Conservation (phyloP, 1,140 invertebrate species). For the Leptinotarsa texana region DNA sequence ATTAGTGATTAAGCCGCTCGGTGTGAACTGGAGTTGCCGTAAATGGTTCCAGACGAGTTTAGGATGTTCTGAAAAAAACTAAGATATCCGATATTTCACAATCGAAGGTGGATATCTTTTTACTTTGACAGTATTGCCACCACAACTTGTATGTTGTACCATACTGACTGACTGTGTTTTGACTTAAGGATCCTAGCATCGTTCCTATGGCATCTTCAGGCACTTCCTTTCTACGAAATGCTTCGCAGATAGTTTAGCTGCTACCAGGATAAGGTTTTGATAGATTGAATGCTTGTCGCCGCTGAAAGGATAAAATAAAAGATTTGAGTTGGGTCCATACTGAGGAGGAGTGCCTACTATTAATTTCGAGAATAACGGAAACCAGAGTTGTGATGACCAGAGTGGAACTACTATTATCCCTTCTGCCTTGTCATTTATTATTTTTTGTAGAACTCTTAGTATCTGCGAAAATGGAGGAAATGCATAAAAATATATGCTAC, state of each 20-base stretch:
- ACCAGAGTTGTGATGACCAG: slow-evolving; percentile 15
- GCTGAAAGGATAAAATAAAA: too few species aligned
- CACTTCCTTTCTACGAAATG: too few species aligned
- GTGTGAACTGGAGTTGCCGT: too few species aligned
- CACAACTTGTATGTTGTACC: slow-evolving; percentile 7
- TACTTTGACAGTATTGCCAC: slow-evolving; percentile 19
- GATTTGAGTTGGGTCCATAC: neutral
- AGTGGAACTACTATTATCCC: slow-evolving; percentile 17
- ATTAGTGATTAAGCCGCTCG: too few species aligned
- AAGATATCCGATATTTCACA: neutral
- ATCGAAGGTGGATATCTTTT: neutral
- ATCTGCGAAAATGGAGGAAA: slow-evolving; percentile 19
- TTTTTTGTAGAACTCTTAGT: slow-evolving; percentile 1
- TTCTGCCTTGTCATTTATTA: too few species aligned
- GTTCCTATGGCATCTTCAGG: too few species aligned
- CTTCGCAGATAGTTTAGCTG: slow-evolving; percentile 4
- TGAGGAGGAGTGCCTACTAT: neutral
- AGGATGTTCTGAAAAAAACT: too few species aligned
- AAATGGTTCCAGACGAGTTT: too few species aligned
- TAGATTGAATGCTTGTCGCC: neutral
- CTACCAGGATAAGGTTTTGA: slow-evolving; percentile 23
- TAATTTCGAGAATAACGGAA: slow-evolving; percentile 9
- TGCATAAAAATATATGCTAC: too few species aligned
- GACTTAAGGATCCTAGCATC: neutral
- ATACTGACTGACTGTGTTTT: slow-evolving; percentile 22